Conservation (phyloP, 2,888 invertebrate species). For the Heliconius erato region DNA sequence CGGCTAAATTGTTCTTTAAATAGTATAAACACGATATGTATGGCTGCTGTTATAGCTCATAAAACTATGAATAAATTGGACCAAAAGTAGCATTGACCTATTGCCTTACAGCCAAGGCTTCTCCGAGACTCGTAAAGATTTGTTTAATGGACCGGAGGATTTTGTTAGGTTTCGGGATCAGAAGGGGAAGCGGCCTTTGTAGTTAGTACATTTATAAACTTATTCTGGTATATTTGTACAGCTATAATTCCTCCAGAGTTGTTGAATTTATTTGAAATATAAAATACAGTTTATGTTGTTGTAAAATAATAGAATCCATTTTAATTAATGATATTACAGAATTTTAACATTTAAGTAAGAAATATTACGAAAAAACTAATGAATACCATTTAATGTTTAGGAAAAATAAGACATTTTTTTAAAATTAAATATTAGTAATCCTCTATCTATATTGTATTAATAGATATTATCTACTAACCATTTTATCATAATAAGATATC, state of each 20-base stretch:
- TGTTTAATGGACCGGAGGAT: conserved; percentile 65
- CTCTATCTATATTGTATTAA: too few relatives aligned
- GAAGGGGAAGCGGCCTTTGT: conserved; percentile 52
- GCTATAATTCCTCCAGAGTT: neutral
- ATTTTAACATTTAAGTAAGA: neutral
- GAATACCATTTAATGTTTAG: neutral
- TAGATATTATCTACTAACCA: neutral
- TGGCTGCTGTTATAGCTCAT: conserved; percentile 45
- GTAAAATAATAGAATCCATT: too few relatives aligned
- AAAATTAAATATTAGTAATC: too few relatives aligned
- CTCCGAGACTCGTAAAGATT: conserved; percentile 65
- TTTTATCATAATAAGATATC: too few relatives aligned
- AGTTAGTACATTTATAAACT: conserved; percentile 27
- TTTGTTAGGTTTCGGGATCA: conserved; percentile 59
- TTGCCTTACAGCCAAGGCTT: conserved; percentile 60
- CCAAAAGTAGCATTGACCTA: conserved; percentile 64
- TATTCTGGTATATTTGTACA: neutral
- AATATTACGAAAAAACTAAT: neutral
- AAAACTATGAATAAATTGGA: conserved; percentile 53
- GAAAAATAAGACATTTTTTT: neutral
- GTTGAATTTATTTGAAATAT: neutral
- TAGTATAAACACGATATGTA: conserved; percentile 26
- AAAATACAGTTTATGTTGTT: neutral
- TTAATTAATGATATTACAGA: neutral
- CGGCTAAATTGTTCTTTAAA: conserved; percentile 26